Evolutionary conservation across 2,797 vertebrate genomes (phyloP), one percentile per base, ranked within the genome.

Genomic region (Onychomys arenicola): DNA sequence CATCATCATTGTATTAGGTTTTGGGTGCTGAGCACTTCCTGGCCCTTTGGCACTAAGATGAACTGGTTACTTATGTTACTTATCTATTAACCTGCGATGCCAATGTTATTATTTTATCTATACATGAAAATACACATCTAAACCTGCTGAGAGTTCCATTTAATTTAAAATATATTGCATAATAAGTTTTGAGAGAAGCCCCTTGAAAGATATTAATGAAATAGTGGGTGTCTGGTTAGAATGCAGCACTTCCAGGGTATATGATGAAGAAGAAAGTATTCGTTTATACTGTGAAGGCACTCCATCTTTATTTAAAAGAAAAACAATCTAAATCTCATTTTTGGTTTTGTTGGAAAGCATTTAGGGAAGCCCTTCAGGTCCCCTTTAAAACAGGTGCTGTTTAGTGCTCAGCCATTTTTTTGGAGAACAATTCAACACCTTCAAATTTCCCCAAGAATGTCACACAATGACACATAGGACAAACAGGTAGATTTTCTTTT

Each of bases 401-500:
- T 84, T 32, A 73, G 0, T 77, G 57, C 46, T 97, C 52, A 80
- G n/a, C 81, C 29, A 55, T 55, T 94, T 95, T 95, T 90, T 93
- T 69, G 65, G 46, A 84, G 73, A 96, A 89, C 87, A 96, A 95
- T 63, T 85, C 90, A 71, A 90, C 46, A 97, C 86, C 86, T 95
- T 93, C 34, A 96, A 65, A 90, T 93, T 83, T 92, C 88, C 83
- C 78, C 73, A 69, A 76, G 94, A 93, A 46, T 10, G 52, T 59
- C 93, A 13, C 37, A 55, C 80, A 96, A 13, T 94, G 75, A 91
- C 80, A 65, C 61, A 46, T 82, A 91, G 80, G 82, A 82, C 73
- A 95, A 94, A 80, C 52, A 92, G 73, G 81, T 63, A 95, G 67
- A 89, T 96, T 95, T 97, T 90, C 32, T 63, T 96, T 97, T 95